phyloP scores from a whole-genome alignment of 2,888 invertebrate species.

The Papilio protenor region DNA sequence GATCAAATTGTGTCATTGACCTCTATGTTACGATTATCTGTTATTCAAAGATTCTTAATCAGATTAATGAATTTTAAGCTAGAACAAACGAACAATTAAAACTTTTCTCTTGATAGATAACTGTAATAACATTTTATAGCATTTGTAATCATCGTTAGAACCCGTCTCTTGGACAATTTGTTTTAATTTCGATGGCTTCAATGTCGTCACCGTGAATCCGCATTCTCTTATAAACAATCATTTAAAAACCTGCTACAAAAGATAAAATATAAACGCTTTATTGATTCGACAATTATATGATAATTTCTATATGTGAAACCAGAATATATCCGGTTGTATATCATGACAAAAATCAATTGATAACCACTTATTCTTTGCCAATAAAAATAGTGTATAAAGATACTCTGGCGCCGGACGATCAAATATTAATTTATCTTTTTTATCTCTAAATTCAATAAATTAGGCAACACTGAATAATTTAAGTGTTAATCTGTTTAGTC shows the following conservation, averaged over 20 bases:
- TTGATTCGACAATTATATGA: slow-evolving; percentile 43
- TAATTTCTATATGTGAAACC: slow-evolving; percentile 34
- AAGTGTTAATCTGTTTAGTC: neutral
- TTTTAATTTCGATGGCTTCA: slow-evolving; percentile 38
- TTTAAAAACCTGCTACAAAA: slow-evolving; percentile 42
- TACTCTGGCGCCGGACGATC: slow-evolving; percentile 9
- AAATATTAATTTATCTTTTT: slow-evolving; percentile 10
- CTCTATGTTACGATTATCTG: neutral
- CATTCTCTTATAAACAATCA: slow-evolving; percentile 40
- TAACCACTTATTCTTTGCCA: slow-evolving; percentile 18
- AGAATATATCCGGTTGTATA: slow-evolving; percentile 43
- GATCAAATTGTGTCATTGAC: neutral
- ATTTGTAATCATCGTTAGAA: slow-evolving; percentile 26
- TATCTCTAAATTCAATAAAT: neutral
- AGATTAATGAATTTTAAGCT: neutral
- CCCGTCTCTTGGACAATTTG: slow-evolving; percentile 39
- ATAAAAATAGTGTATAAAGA: slow-evolving; percentile 9
- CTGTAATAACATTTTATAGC: slow-evolving; percentile 40
- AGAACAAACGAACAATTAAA: neutral
- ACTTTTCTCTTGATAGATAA: slow-evolving; percentile 6
- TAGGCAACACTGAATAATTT: slow-evolving; percentile 3
- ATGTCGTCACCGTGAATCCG: slow-evolving; percentile 43
- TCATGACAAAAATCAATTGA: slow-evolving; percentile 26
- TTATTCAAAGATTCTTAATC: neutral
- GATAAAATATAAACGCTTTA: slow-evolving; percentile 43